Evolutionary conservation across 2,888 invertebrate genomes (phyloP).

Genomic region (Parelbella ahira): DNA sequence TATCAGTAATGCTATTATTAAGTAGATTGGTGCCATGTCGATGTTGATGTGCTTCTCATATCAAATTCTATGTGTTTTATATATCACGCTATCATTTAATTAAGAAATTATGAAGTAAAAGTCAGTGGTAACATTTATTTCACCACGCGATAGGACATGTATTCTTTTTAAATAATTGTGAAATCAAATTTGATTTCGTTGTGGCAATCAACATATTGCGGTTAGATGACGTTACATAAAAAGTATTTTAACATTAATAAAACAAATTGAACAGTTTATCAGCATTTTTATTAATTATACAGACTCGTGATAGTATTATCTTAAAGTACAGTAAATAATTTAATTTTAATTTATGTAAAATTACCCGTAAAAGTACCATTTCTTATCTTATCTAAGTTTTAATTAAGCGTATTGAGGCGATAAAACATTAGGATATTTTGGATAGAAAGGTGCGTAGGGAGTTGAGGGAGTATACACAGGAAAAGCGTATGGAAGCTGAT

Average conservation of each 20-base stretch:
- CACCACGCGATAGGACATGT: conserved; percentile 37
- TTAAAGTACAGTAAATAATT: background rate
- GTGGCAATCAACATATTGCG: no score
- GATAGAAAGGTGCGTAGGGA: background rate
- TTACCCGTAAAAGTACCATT: no score
- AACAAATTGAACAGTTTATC: no score
- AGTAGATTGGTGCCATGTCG: conserved; percentile 56
- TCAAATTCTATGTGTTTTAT: conserved; percentile 42
- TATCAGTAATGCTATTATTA: conserved; percentile 54
- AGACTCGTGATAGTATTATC: no score
- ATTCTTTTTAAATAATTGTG: conserved; percentile 17
- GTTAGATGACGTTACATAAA: no score
- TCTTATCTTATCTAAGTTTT: no score
- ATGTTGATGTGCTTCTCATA: conserved; percentile 29
- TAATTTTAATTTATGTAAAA: no score
- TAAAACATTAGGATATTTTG: background rate
- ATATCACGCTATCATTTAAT: conserved; percentile 46
- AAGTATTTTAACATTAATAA: no score
- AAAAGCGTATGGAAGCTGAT: no score
- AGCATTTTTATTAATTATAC: no score
- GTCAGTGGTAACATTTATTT: conserved; percentile 34
- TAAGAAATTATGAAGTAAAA: conserved; percentile 45
- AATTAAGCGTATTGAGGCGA: conserved; percentile 1
- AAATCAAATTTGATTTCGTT: conserved; percentile 8
- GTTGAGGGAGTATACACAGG: no score